Evolutionary conservation across 1,140 invertebrate species (phyloP).

Genomic region (Globodera rostochiensis): DNA sequence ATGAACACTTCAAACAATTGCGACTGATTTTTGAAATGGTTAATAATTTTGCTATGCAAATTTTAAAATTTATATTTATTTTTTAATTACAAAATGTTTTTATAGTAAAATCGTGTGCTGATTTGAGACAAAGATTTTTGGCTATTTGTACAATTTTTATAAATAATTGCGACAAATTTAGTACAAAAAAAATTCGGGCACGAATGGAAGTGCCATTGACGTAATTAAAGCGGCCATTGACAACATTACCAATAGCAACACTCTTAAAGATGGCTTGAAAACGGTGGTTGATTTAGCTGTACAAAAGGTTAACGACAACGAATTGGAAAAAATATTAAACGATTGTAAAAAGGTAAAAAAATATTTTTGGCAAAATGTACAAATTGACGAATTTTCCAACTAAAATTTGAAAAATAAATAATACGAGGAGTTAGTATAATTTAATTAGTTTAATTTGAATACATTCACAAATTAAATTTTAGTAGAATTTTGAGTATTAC

Average conservation of each 20-base stretch:
- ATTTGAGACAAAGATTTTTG: no score
- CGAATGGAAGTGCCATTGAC: neutral
- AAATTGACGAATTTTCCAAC: no score
- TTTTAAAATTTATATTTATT: no score
- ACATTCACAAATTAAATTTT: no score
- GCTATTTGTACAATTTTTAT: no score
- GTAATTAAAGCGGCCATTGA: neutral
- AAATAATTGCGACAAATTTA: neutral
- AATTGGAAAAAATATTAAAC: neutral
- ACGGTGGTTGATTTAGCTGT: neutral
- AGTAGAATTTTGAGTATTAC: no score
- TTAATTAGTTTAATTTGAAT: no score
- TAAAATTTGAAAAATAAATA: no score
- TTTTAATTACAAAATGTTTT: no score
- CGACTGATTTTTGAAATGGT: neutral
- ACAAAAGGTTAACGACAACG: neutral
- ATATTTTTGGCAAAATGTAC: no score
- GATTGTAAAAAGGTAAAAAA: neutral
- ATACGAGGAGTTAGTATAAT: no score
- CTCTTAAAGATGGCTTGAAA: neutral
- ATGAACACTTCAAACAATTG: neutral
- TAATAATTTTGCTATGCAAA: neutral
- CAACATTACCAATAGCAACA: neutral
- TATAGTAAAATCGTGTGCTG: no score
- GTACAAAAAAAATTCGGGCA: neutral